Evolutionary conservation across 2,888 invertebrate species (phyloP).

Genomic region (Deroplatys truncata): DNA sequence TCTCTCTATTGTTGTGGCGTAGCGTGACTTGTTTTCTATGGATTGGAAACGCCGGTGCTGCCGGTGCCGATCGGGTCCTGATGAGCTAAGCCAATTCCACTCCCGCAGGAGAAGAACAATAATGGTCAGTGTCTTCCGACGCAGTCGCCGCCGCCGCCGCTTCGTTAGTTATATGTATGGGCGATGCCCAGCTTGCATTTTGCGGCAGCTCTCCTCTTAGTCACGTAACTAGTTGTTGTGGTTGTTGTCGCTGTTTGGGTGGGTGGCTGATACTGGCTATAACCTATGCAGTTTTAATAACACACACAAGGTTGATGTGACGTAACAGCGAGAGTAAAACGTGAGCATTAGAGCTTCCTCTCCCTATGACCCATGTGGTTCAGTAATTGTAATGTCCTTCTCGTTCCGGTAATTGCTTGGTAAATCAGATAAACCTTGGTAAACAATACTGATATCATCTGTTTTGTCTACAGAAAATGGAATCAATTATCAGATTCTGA

Average conservation of each 20-base stretch:
- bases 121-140: neutral
- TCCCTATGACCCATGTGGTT: neutral
- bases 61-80: neutral
- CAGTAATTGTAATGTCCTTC: neutral
- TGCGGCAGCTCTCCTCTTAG: neutral
- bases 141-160: too few species aligned
- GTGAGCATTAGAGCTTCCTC: too few species aligned
- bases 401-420: neutral
- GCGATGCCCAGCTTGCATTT: neutral
- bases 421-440: neutral
- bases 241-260: neutral
- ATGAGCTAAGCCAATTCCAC: neutral
- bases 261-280: neutral
- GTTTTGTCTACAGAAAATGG: neutral
- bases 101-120: neutral
- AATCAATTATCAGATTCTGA: neutral
- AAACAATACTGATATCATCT: neutral
- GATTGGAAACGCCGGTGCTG: neutral
- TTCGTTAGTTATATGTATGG: neutral
- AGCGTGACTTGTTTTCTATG: constrained; percentile 7
- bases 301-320: neutral
- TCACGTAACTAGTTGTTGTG: too few species aligned
- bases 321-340: neutral
- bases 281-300: neutral
- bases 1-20: neutral